Base-by-base conservation (phyloP, 2,888 invertebrate species). In the Mythimna impura region DNA sequence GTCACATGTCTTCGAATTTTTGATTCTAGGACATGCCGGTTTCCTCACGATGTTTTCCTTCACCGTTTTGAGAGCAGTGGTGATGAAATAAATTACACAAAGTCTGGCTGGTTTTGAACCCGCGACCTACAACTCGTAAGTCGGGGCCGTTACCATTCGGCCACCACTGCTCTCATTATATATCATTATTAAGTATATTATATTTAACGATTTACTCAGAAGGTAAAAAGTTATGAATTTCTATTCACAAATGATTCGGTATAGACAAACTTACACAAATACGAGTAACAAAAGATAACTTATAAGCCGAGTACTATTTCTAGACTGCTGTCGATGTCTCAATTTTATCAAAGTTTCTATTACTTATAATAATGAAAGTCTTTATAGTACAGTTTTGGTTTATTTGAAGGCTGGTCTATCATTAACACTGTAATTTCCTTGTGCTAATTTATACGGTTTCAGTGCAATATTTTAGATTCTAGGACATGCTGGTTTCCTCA, bases 281-380 rank as follows among this genome's bases (percentile, higher is more conserved):
- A 14, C 43, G 17, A 17, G 6, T 47, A 52, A 60, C n/a, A 36
- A 54, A 43, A 47, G 12, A 61, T 9, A 67, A 47, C 25, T 34
- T 22, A n/a, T 17, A 17, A 7, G 34, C 54, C 34, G 43, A 22
- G 7, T 55, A 55, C 55, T 50, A 50, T 50, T 50, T 50, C n/a
- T 30, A 40, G 40, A 50, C 30, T 22, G n/a, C 17, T 47, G 57
- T 30, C 14, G n/a, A 47, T 36, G 47, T 30, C n/a, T 57, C 14
- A 47, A 30, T 20, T 20, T 6, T 55, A 74, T 2, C 12, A 25
- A 65, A 60, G 25, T 74, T 22, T 58, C 17, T 52, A n/a, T n/a
- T n/a, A n/a, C n/a, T 12, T 52, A 14, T 10, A 40, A 10, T 22
- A 50, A 17, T 10, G 17, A 58, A 12, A 6, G 47, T 14, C 47